phyloP scores from a whole-genome alignment of 2,797 vertebrate species.

The Intellagama lesueurii region DNA sequence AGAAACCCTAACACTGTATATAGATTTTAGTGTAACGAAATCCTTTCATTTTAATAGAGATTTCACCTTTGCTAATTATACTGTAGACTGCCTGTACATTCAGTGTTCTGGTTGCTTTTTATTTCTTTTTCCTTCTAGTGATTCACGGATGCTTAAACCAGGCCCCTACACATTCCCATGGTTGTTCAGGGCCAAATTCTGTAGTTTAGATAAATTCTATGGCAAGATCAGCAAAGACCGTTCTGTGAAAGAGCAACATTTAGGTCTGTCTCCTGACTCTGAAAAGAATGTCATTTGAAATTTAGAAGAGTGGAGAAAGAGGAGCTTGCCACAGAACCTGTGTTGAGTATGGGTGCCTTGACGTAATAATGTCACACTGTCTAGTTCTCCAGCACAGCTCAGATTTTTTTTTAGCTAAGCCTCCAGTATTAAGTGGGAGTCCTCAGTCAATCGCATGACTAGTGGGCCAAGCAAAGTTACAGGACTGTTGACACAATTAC shows the following conservation, averaged over 20 bases:
- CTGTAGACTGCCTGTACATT: slow-evolving; percentile 68
- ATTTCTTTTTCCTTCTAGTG: slow-evolving; percentile 54
- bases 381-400: background rate
- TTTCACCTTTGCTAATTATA: slow-evolving; percentile 67
- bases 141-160: slow-evolving; percentile 65
- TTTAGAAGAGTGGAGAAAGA: slow-evolving; percentile 65
- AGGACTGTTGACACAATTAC: slow-evolving; percentile 49
- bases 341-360: slow-evolving; percentile 56
- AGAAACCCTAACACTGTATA: slow-evolving; percentile 73
- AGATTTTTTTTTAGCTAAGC: slow-evolving; percentile 46
- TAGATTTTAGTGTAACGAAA: slow-evolving; percentile 69
- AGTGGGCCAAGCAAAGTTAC: slow-evolving; percentile 32
- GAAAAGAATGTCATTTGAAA: slow-evolving; percentile 66
- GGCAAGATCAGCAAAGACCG: slow-evolving; percentile 58
- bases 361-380: slow-evolving; percentile 42
- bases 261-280: slow-evolving; percentile 56
- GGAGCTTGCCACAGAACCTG: slow-evolving; percentile 61
- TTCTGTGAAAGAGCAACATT: slow-evolving; percentile 48
- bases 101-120: slow-evolving; percentile 75
- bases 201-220: slow-evolving; percentile 68
- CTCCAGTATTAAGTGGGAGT: slow-evolving; percentile 19
- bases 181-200: slow-evolving; percentile 71
- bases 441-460: slow-evolving; percentile 52
- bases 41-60: slow-evolving; percentile 64
- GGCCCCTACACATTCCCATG: slow-evolving; percentile 66